Percentiles rank a stretch among this genome's conserved stretches.
Evolutionary conservation across 1,140 invertebrate species (phyloP).

Genomic region (Phthorimaea operculella): DNA sequence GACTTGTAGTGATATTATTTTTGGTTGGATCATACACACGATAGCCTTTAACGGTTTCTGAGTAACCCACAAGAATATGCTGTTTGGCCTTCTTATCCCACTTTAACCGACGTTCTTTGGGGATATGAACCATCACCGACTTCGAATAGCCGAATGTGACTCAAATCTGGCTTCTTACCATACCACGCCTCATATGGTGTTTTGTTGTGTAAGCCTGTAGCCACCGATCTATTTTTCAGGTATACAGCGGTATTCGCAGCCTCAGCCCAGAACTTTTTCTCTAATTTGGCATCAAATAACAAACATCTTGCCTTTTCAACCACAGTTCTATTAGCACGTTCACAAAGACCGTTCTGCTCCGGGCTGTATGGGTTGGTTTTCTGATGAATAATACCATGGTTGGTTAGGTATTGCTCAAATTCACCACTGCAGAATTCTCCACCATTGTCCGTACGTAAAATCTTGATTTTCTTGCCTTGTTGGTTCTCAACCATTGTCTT

Average conservation of each 20-base stretch:
- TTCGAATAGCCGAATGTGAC: slow-evolving; percentile 39
- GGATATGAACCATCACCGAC: slow-evolving; percentile 20
- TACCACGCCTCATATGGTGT: slow-evolving; percentile 49
- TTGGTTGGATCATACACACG: slow-evolving; percentile 26
- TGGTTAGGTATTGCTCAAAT: neutral
- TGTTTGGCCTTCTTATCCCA: slow-evolving; percentile 22
- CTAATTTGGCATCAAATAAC: slow-evolving; percentile 12
- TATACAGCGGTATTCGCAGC: slow-evolving; percentile 23
- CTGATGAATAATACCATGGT: neutral
- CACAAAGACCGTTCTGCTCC: slow-evolving; percentile 12
- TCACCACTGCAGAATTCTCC: slow-evolving; percentile 10
- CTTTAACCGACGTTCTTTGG: slow-evolving; percentile 21
- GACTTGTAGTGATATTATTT: slow-evolving; percentile 24
- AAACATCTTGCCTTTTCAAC: slow-evolving; percentile 15
- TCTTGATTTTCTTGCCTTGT: slow-evolving; percentile 13
- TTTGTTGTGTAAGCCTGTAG: slow-evolving; percentile 11
- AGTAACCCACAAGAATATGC: slow-evolving; percentile 39
- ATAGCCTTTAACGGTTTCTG: slow-evolving; percentile 29
- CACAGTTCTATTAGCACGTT: slow-evolving; percentile 11
- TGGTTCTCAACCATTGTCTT: slow-evolving; percentile 7
- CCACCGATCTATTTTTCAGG: slow-evolving; percentile 20
- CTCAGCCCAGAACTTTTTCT: slow-evolving; percentile 27
- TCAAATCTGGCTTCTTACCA: slow-evolving; percentile 33
- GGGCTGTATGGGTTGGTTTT: slow-evolving; percentile 10
- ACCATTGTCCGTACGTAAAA: slow-evolving; percentile 26